These are phyloP conservation scores for Aulostomus chinensis DNA, from an alignment of 2,797 vertebrate genomes.

Conservation along the genomic window DNA sequence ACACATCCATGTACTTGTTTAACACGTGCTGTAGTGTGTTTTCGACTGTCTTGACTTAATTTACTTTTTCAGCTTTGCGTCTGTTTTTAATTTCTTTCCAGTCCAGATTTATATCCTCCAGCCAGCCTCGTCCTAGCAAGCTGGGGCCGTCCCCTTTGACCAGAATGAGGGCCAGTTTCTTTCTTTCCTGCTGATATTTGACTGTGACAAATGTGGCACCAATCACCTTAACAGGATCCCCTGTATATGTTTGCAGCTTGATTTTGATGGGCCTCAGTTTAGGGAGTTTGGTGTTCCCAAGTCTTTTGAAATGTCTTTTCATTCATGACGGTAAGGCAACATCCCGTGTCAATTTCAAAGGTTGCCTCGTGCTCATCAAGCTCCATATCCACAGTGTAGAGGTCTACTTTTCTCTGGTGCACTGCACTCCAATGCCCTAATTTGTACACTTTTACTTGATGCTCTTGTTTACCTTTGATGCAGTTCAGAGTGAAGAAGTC, in stretches of 20 bases:
- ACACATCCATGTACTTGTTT: constrained; percentile 1
- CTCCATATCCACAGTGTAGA: neutral
- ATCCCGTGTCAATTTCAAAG: neutral
- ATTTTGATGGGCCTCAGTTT: neutral
- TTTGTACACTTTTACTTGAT: no score
- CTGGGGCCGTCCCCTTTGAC: neutral
- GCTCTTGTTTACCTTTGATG: no score
- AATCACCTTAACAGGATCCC: constrained; percentile 3
- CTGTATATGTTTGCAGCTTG: constrained; percentile 3
- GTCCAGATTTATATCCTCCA: neutral
- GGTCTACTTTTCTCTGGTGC: neutral
- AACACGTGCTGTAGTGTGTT: neutral
- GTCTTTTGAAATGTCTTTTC: neutral
- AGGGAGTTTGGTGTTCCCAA: neutral
- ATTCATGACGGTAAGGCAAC: constrained; percentile 1
- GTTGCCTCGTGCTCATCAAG: neutral
- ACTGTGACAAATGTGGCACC: neutral
- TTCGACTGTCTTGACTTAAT: neutral
- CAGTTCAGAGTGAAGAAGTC: neutral
- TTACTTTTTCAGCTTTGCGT: neutral
- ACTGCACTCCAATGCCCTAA: neutral
- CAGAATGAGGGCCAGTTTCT: neutral
- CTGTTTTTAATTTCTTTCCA: constrained; percentile 1
- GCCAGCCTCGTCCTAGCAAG: constrained; percentile 1
- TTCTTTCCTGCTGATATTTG: neutral